These are phyloP conservation scores for Scaptomyza cyrtandrae DNA, from an alignment of 2,888 invertebrate species.

Conservation along the genomic window DNA sequence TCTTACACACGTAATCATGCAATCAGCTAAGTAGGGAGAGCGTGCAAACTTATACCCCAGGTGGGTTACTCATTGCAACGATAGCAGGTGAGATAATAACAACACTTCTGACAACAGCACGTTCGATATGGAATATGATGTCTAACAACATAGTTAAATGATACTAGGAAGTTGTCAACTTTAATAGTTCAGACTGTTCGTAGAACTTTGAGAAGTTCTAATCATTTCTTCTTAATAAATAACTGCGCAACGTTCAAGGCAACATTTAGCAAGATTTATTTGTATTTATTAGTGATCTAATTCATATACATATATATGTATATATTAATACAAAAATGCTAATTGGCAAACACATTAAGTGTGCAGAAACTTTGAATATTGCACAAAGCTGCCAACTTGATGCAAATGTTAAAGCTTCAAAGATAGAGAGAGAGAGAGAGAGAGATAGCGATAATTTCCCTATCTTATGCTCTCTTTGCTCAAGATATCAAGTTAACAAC, in stretches of 20 bases:
- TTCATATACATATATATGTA: slow-evolving; percentile 1
- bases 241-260: slow-evolving; percentile 23
- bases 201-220: neutral
- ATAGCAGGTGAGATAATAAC: slow-evolving; percentile 4
- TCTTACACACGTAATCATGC: slow-evolving; percentile 34
- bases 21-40: slow-evolving; percentile 6
- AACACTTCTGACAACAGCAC: slow-evolving; percentile 6
- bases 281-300: slow-evolving; percentile 22
- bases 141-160: neutral
- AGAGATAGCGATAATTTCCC: neutral
- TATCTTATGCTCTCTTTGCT: neutral
- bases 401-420: slow-evolving; percentile 9
- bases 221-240: neutral
- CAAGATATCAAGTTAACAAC: slow-evolving; percentile 56
- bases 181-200: no score
- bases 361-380: neutral
- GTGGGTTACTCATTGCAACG: slow-evolving; percentile 28
- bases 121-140: neutral
- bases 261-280: slow-evolving; percentile 1
- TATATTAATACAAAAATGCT: neutral
- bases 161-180: neutral
- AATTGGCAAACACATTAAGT: slow-evolving; percentile 2
- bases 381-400: slow-evolving; percentile 26
- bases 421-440: no score
- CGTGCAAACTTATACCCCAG: neutral